phyloP scores from a whole-genome alignment of 2,113 vertebrate species.

The Pimephales promelas region DNA sequence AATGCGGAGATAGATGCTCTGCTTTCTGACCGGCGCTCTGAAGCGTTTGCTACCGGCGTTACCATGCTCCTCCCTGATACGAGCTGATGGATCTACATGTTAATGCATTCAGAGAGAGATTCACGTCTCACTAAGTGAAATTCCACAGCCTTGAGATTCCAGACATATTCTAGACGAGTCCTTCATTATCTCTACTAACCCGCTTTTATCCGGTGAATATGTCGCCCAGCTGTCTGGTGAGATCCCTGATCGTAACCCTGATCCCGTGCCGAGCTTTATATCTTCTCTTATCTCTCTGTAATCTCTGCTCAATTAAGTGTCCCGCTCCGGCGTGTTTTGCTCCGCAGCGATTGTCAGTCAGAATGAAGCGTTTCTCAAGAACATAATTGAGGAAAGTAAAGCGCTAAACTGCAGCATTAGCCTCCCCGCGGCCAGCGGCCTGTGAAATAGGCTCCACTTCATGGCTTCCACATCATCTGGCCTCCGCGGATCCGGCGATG shows the following conservation, averaged over 20 bases:
- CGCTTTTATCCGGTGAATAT: not conserved
- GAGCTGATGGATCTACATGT: not conserved
- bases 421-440: slow-evolving; percentile 2
- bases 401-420: slow-evolving; percentile 33
- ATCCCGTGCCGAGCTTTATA: slow-evolving; percentile 6
- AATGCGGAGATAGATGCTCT: not conserved
- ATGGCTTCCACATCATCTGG: slow-evolving; percentile 1
- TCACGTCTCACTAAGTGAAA: not conserved
- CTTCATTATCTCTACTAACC: not conserved
- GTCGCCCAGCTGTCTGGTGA: not conserved
- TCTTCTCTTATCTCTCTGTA: slow-evolving; percentile 4
- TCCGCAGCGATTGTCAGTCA: not conserved
- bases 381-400: slow-evolving; percentile 38
- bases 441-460: slow-evolving; percentile 49
- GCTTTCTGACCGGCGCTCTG: not conserved
- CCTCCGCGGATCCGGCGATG: not conserved
- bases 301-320: not conserved
- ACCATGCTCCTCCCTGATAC: not conserved
- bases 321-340: not conserved
- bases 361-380: not conserved
- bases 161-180: not conserved
- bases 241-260: not conserved
- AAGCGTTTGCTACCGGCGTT: too few species aligned
- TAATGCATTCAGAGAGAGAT: slow-evolving; percentile 12
- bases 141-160: not conserved